Conservation (phyloP, 1,140 invertebrate genomes). For the Plutomurus gul region DNA sequence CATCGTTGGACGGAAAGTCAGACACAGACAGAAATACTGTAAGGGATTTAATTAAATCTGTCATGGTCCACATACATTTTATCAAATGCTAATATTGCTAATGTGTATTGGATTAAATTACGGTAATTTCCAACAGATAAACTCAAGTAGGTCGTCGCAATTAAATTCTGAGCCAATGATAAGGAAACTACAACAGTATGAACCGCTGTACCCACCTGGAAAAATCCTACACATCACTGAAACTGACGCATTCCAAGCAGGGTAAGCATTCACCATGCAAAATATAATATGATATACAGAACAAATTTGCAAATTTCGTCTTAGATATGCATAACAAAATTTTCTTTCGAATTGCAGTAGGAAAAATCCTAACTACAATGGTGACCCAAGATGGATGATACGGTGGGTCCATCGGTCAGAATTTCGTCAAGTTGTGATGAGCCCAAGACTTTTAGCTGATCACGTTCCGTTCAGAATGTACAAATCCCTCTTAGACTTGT, state of each 20-base stretch:
- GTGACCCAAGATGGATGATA: slow-evolving; percentile 23
- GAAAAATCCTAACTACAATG: neutral
- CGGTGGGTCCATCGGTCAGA: slow-evolving; percentile 48
- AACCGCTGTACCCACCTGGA: slow-evolving; percentile 71
- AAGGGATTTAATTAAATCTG: neutral
- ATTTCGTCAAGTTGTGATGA: slow-evolving; percentile 59
- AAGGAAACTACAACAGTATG: slow-evolving; percentile 68
- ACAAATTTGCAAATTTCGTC: neutral
- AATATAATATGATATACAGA: neutral
- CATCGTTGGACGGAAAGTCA: neutral
- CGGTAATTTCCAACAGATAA: neutral
- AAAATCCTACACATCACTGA: slow-evolving; percentile 70
- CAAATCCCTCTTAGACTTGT: slow-evolving; percentile 38
- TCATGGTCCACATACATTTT: no score
- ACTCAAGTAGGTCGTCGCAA: neutral
- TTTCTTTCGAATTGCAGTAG: neutral
- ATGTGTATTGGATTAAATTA: neutral
- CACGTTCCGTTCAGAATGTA: slow-evolving; percentile 56
- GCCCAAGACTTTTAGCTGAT: slow-evolving; percentile 59
- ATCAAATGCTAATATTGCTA: no score
- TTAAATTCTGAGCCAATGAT: neutral
- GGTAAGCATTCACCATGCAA: slow-evolving; percentile 17
- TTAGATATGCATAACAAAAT: neutral
- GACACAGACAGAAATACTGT: neutral
- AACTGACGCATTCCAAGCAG: slow-evolving; percentile 21